These are phyloP conservation scores for Papilio xuthus DNA, from an alignment of 1,140 invertebrate genomes.

Conservation along the genomic window DNA sequence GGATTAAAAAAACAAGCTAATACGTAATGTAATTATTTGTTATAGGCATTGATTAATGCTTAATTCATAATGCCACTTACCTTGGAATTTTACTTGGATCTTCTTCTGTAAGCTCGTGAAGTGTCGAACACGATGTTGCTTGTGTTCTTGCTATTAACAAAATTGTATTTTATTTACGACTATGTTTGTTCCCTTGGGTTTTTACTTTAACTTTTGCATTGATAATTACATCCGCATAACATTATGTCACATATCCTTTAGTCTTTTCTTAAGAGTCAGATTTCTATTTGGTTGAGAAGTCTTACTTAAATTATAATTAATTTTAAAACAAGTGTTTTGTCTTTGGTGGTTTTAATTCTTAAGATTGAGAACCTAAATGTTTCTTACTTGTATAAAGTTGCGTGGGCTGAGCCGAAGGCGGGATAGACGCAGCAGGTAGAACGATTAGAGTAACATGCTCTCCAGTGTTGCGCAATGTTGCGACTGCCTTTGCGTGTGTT, in stretches of 20 bases:
- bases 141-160: slow-evolving; percentile 74
- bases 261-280: no score
- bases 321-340: no score
- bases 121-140: slow-evolving; percentile 80
- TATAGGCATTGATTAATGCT: neutral
- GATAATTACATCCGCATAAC: no score
- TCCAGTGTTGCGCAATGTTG: slow-evolving; percentile 95
- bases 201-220: neutral
- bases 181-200: neutral
- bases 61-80: slow-evolving; percentile 47
- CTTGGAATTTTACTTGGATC: slow-evolving; percentile 77
- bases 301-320: no score
- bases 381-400: slow-evolving; percentile 70
- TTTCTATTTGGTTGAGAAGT: no score
- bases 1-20: neutral
- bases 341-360: no score
- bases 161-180: neutral
- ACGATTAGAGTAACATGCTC: slow-evolving; percentile 95
- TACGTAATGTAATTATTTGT: neutral
- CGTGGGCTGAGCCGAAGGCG: slow-evolving; percentile 65
- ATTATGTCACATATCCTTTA: no score
- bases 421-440: slow-evolving; percentile 69
- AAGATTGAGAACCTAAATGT: neutral
- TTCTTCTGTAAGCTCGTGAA: slow-evolving; percentile 79
- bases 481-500: slow-evolving; percentile 98